Evolutionary conservation across 2,888 invertebrate genomes (phyloP).

Genomic region (Sisyra terminalis): DNA sequence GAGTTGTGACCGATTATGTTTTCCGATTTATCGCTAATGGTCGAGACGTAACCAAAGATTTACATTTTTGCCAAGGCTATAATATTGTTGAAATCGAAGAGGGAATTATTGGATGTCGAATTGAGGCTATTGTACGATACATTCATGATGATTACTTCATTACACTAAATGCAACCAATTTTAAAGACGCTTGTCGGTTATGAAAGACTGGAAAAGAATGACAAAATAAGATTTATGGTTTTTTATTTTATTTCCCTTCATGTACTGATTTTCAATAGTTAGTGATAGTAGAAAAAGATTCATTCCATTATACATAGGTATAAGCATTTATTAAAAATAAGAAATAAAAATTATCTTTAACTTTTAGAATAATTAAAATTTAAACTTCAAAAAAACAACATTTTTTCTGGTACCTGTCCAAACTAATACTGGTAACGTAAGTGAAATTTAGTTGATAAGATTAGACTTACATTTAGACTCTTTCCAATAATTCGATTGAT

Average conservation of each 20-base stretch:
- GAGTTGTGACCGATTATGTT: slow-evolving; percentile 51
- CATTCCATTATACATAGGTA: too few species aligned
- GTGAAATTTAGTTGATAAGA: too few species aligned
- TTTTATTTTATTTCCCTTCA: neutral
- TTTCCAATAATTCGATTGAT: neutral
- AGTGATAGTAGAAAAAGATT: too few species aligned
- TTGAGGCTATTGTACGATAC: slow-evolving; percentile 75
- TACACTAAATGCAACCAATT: slow-evolving; percentile 72
- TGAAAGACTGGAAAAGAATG: neutral
- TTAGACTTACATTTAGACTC: too few species aligned
- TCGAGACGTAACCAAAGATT: slow-evolving; percentile 62
- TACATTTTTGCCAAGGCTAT: slow-evolving; percentile 59
- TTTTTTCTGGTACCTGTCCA: too few species aligned
- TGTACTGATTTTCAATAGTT: too few species aligned
- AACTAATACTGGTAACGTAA: too few species aligned
- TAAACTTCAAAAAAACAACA: too few species aligned
- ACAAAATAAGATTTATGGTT: neutral
- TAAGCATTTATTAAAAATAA: too few species aligned
- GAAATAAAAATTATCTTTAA: neutral
- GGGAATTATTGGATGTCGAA: slow-evolving; percentile 54
- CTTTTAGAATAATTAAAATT: neutral
- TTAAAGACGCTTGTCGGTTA: slow-evolving; percentile 58
- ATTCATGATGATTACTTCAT: slow-evolving; percentile 76
- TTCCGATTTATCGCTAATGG: slow-evolving; percentile 78
- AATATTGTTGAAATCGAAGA: slow-evolving; percentile 34